Evolutionary conservation across 2,113 vertebrate genomes (phyloP).

Genomic region (Nothobranchius kuhntae): DNA sequence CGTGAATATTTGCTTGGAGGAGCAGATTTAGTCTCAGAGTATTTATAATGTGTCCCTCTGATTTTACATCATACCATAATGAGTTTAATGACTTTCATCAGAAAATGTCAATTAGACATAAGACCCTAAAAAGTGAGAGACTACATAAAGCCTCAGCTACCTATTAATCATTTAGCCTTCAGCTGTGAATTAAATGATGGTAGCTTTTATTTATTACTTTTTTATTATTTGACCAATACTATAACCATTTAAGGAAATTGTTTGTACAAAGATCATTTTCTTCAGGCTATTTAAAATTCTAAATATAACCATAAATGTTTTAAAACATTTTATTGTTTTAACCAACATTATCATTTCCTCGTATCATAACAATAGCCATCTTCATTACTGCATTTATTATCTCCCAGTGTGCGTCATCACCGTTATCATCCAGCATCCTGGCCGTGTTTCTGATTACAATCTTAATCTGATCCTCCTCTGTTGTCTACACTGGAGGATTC

Average conservation of each 20-base stretch:
- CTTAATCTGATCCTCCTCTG: constrained; percentile 45
- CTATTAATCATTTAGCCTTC: not conserved
- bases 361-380: constrained; percentile 14
- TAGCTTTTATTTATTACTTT: too few relatives aligned
- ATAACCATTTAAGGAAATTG: too few relatives aligned
- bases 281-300: too few relatives aligned
- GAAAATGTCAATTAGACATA: constrained; percentile 11
- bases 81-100: constrained; percentile 11
- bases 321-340: too few relatives aligned
- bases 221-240: too few relatives aligned
- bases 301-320: too few relatives aligned
- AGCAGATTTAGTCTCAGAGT: constrained; percentile 22
- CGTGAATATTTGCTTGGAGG: constrained; percentile 20
- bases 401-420: constrained; percentile 11
- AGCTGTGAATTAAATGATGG: not conserved
- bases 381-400: constrained; percentile 39
- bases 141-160: constrained; percentile 4
- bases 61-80: constrained; percentile 21
- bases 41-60: constrained; percentile 24
- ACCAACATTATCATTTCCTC: constrained; percentile 5
- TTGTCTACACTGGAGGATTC: constrained; percentile 54
- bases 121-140: constrained; percentile 12
- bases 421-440: constrained; percentile 23
- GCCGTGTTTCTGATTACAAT: constrained; percentile 39
- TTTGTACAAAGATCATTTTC: too few relatives aligned